These are phyloP conservation scores for Baronia brevicornis DNA, from an alignment of 2,888 invertebrate species.

Conservation along the genomic window DNA sequence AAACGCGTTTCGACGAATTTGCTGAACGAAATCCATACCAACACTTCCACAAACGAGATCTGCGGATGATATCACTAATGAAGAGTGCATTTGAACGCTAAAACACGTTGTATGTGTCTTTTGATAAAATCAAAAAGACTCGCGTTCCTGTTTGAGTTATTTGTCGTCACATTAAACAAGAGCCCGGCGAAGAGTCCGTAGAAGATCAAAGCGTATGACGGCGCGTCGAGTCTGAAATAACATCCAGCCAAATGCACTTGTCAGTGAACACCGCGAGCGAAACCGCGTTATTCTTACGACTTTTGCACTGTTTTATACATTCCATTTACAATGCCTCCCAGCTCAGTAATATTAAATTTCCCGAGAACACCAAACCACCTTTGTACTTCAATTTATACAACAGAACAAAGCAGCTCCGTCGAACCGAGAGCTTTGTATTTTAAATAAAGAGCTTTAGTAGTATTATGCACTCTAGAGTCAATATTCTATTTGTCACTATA, in stretches of 20 bases:
- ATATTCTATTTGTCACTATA: too few relatives aligned
- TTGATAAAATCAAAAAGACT: conserved; percentile 64
- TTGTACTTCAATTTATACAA: conserved; percentile 12
- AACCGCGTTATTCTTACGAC: conserved; percentile 23
- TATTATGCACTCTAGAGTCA: too few relatives aligned
- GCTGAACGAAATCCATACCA: conserved; percentile 7
- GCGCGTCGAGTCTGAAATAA: conserved; percentile 56
- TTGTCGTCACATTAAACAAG: conserved; percentile 72
- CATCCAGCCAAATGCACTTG: conserved; percentile 45
- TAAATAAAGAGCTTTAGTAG: too few relatives aligned
- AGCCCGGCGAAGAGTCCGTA: conserved; percentile 62
- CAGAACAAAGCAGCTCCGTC: not conserved
- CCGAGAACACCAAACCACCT: conserved; percentile 8
- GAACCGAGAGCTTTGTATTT: conserved; percentile 3
- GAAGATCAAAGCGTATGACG: conserved; percentile 67
- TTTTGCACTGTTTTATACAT: conserved; percentile 21
- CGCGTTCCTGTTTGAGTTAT: conserved; percentile 64
- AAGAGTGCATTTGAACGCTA: conserved; percentile 54
- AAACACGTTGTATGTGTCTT: conserved; percentile 44
- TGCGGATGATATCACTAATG: conserved; percentile 56
- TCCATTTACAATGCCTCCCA: conserved; percentile 24
- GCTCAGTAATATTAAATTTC: conserved; percentile 13
- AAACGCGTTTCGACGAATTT: conserved; percentile 1
- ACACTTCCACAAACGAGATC: conserved; percentile 5
- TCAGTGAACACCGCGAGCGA: conserved; percentile 27